Conservation (phyloP, 2,113 vertebrate genomes). For the Coptodon bakossiorum region DNA sequence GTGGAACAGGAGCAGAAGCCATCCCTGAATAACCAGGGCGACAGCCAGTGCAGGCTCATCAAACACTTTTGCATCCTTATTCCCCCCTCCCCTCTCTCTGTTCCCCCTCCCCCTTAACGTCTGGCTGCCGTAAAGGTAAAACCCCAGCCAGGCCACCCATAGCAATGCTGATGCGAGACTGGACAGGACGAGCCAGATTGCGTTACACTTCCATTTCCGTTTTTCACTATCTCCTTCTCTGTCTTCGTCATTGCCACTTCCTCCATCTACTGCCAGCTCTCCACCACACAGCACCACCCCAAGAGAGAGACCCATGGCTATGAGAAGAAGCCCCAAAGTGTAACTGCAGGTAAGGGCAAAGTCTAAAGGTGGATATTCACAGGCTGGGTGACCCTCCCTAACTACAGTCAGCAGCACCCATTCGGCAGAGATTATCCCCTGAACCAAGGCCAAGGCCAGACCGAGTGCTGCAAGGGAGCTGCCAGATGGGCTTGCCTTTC, state of each 20-base stretch:
- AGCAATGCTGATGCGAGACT: conserved; percentile 83
- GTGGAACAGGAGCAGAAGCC: conserved; percentile 90
- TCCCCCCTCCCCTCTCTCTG: conserved; percentile 67
- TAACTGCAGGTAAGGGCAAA: conserved; percentile 89
- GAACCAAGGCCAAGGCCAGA: conserved; percentile 82
- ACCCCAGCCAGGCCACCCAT: conserved; percentile 92
- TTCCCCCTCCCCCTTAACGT: conserved; percentile 50
- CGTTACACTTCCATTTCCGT: conserved; percentile 87
- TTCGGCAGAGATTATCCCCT: conserved; percentile 88
- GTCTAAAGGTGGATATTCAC: conserved; percentile 89
- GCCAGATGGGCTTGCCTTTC: conserved; percentile 79
- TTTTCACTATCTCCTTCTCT: conserved; percentile 68
- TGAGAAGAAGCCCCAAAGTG: conserved; percentile 81
- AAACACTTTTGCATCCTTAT: conserved; percentile 78
- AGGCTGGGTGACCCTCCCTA: conserved; percentile 84
- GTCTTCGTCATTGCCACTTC: conserved; percentile 67
- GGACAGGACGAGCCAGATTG: conserved; percentile 84
- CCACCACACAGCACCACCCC: conserved; percentile 89
- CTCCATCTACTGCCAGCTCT: conserved; percentile 53
- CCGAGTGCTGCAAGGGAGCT: conserved; percentile 81
- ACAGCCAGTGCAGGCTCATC: conserved; percentile 90
- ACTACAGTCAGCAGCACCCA: conserved; percentile 91
- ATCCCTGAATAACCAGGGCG: conserved; percentile 87
- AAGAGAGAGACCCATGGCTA: conserved; percentile 76
- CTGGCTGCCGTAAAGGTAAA: conserved; percentile 88